Evolutionary conservation across 2,888 invertebrate species (phyloP), one percentile per base, ranked within the genome.

Genomic region (Cylindroiulus punctatus): DNA sequence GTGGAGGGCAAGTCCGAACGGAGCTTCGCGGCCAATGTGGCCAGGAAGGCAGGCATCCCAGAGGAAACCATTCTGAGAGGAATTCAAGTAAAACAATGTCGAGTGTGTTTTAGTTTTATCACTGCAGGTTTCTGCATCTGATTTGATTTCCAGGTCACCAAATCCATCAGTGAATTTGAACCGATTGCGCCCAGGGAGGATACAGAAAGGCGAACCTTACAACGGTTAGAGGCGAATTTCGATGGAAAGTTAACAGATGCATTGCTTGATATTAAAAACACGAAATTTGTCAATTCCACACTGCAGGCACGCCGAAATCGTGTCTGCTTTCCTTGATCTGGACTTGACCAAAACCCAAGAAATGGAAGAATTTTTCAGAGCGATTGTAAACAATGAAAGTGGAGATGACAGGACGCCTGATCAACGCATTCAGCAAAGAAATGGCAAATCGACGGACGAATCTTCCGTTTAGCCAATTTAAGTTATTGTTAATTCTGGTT

Each of bases 11-110:
- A 91, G 84, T 93, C 93, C 0, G 90, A 91, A 26, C 90, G 91
- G 84, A 95, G 95, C 90, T 94, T 93, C 90, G 95, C 95, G 17
- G 92, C 93, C 86, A 92, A 93, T 83, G 93, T 94, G 83, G 95
- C 95, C 0, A 91, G 90, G 19, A 91, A 92, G 85, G 92, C 93
- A 85, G 95, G 94, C 0, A 90, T 95, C 8, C 91, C 92, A 19
- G 88, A 89, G 0, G 88, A 90, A 0, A 90, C 94, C 10, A 90
- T 94, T 0, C 89, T 91, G 2, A 91, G 95, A 84, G 94, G 94
- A 0, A 88, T 89, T 19, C 89, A 91, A 86, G 92, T 94, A 87
- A 0, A 90, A 90, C n/a, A n/a, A 4, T 40, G 40, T 40, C 4
- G 8, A 40, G 4, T 40, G 40, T 8, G 8, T 40, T 40, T 40